Evolutionary conservation across 2,888 invertebrate genomes (phyloP).

Genomic region (Ornithoptera priamus): DNA sequence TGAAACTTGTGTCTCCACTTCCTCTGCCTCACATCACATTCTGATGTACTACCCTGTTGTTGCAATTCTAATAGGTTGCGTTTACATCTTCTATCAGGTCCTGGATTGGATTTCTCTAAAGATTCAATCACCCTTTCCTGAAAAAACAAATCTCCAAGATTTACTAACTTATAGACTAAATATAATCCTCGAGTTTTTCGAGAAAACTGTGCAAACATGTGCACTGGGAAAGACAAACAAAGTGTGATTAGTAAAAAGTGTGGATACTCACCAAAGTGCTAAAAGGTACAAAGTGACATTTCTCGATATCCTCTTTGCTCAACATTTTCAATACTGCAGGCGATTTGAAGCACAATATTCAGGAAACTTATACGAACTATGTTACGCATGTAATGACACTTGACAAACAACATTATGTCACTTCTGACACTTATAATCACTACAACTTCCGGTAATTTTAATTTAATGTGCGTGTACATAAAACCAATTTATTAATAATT

Average conservation of each 20-base stretch:
- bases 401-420: background rate
- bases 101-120: slow-evolving; percentile 38
- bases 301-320: slow-evolving; percentile 40
- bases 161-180: too few species aligned
- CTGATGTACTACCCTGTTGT: slow-evolving; percentile 34
- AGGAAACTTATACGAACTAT: background rate
- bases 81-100: slow-evolving; percentile 45
- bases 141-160: slow-evolving; percentile 18
- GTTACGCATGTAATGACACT: background rate
- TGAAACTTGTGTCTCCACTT: slow-evolving; percentile 43
- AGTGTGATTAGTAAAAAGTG: background rate
- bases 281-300: slow-evolving; percentile 52
- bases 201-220: too few species aligned
- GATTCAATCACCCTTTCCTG: slow-evolving; percentile 52
- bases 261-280: slow-evolving; percentile 56
- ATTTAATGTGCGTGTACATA: too few species aligned
- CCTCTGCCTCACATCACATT: slow-evolving; percentile 29
- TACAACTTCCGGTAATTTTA: too few species aligned
- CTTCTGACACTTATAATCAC: background rate
- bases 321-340: slow-evolving; percentile 26
- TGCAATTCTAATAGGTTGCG: slow-evolving; percentile 51
- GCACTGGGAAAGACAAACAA: background rate
- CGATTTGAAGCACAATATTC: background rate
- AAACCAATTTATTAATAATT: too few species aligned
- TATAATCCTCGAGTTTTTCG: too few species aligned